Evolutionary conservation across 2,888 invertebrate species (phyloP).

Genomic region (Lasioglossum zephyrum): DNA sequence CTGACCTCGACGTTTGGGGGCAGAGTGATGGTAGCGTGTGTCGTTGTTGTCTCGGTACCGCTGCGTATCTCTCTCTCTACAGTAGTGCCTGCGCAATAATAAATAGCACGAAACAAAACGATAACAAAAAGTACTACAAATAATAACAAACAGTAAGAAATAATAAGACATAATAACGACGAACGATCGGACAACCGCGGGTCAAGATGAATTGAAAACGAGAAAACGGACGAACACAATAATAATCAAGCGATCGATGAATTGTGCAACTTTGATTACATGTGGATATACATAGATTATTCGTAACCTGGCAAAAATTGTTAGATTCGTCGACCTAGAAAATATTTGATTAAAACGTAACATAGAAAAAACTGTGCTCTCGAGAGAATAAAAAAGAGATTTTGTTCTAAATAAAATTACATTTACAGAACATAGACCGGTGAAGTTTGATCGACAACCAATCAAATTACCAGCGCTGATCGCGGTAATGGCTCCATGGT

Average conservation of each 20-base stretch:
- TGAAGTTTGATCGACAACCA: conserved; percentile 13
- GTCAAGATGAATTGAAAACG: background rate
- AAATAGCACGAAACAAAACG: conserved; percentile 67
- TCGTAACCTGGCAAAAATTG: conserved; percentile 39
- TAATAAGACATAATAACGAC: no score
- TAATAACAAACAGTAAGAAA: background rate
- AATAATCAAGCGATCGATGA: conserved; percentile 26
- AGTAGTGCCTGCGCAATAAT: conserved; percentile 81
- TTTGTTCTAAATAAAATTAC: background rate
- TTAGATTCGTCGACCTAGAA: conserved; percentile 45
- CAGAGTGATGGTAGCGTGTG: conserved; percentile 83
- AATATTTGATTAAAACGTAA: conserved; percentile 39
- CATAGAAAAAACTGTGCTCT: conserved; percentile 13
- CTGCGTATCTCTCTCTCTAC: conserved; percentile 83
- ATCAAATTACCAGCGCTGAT: conserved; percentile 23
- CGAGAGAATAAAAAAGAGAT: conserved; percentile 3
- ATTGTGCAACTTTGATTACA: conserved; percentile 18
- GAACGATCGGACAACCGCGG: background rate
- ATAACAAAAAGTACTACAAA: conserved; percentile 58
- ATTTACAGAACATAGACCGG: conserved; percentile 2
- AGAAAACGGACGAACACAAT: conserved; percentile 36
- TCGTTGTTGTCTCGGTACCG: conserved; percentile 83
- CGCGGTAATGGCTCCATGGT: background rate
- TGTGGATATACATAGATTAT: conserved; percentile 26
- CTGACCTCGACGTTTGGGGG: conserved; percentile 84